Base-by-base conservation (phyloP, 2,797 vertebrate genomes). In the Philypnodon macrostomus region DNA sequence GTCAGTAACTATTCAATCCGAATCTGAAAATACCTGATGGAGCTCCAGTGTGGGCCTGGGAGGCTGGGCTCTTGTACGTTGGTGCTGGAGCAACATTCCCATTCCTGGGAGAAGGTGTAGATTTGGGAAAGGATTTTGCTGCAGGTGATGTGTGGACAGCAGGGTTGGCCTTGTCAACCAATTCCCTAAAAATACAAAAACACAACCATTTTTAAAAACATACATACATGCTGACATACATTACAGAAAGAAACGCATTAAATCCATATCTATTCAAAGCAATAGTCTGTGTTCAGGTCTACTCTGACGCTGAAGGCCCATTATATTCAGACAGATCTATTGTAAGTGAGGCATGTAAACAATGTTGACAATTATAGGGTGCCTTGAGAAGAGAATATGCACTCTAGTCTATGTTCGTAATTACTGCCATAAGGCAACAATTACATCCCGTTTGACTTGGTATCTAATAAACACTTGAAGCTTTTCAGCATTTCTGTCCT, bases 11-110 rank as follows among this genome's bases (percentile, higher is more conserved):
- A n/a, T n/a, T n/a, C n/a, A n/a, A n/a, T n/a, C n/a, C n/a, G n/a
- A n/a, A n/a, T n/a, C n/a, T n/a, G n/a, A n/a, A n/a, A n/a, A n/a
- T 91, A 95, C 93, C 93, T 94, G 91, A 36, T 73, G 73, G 81
- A 53, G 38, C 86, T 29, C 85, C 67, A 14, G 79, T 65, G 19
- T 89, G 93, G 0, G 48, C 71, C 4, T 79, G 67, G 39, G 82
- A 46, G 17, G 70, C 73, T 0, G 58, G 6, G n/a, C 87, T 86
- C 71, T 89, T 93, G 73, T 85, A 87, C 0, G 70, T 47, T 0
- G 91, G 18, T 0, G 82, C 73, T 7, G 91, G 44, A 0, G 52
- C 1, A 1, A 75, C 31, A 29, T 70, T 86, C 8, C 90, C 53
- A 63, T 77, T 78, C 67, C 85, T 66, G n/a, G 62, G 54, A 7